Percentiles rank a stretch among this genome's conserved stretches.
Evolutionary conservation across 2,113 vertebrate genomes (phyloP).

Genomic region (Tricholaema leucomelas): DNA sequence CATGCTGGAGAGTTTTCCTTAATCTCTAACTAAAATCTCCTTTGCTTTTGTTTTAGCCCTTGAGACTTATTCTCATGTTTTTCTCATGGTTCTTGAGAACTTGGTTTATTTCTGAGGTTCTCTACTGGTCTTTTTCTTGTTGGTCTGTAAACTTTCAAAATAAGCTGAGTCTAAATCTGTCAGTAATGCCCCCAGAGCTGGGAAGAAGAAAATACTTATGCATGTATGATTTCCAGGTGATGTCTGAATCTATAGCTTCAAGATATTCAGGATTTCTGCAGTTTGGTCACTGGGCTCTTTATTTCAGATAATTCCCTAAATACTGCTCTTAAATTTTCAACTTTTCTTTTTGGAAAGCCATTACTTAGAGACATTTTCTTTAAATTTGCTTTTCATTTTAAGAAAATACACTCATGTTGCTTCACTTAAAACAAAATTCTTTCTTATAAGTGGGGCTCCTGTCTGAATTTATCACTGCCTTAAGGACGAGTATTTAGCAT

Average conservation of each 20-base stretch:
- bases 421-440: neutral
- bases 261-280: neutral
- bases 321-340: neutral
- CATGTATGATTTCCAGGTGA: neutral
- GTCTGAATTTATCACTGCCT: neutral
- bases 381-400: neutral
- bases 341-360: neutral
- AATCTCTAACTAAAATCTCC: slow-evolving; percentile 30
- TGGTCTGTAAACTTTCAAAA: neutral
- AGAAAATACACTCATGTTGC: neutral
- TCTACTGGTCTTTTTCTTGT: neutral
- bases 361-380: neutral
- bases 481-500: neutral
- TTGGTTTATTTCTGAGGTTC: neutral
- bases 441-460: neutral
- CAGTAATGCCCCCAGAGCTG: neutral
- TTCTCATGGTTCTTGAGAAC: slow-evolving; percentile 5
- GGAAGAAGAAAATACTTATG: neutral
- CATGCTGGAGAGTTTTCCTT: neutral
- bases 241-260: neutral
- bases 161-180: neutral
- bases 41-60: slow-evolving; percentile 30
- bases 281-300: neutral
- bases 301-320: neutral
- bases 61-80: slow-evolving; percentile 1